phyloP scores from a whole-genome alignment of 1,140 invertebrate species.

The Spodoptera litura region DNA sequence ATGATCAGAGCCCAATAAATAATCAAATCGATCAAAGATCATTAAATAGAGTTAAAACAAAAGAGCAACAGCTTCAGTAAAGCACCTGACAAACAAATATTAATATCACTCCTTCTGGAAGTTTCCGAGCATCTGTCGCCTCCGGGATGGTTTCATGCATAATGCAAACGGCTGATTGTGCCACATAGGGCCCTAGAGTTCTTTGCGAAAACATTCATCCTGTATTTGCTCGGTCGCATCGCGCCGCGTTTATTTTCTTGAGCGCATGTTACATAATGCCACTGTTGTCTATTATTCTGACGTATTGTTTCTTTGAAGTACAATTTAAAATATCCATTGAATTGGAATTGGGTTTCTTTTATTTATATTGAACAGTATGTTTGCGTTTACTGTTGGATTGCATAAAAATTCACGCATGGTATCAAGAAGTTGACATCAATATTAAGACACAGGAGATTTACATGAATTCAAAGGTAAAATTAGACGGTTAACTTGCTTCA shows the following conservation, averaged over 20 bases:
- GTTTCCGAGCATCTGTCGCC: slow-evolving; percentile 70
- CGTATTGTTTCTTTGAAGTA: slow-evolving; percentile 10
- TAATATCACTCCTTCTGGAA: slow-evolving; percentile 67
- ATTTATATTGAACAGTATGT: no score
- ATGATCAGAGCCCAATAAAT: no score
- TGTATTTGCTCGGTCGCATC: slow-evolving; percentile 63
- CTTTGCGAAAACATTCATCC: slow-evolving; percentile 70
- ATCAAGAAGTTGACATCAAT: no score
- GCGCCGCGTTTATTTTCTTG: slow-evolving; percentile 61
- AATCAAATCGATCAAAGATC: no score
- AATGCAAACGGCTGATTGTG: slow-evolving; percentile 77
- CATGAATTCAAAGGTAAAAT: no score
- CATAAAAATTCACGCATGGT: no score
- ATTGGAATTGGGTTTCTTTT: no score
- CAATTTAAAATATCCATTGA: not conserved
- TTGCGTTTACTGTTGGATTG: no score
- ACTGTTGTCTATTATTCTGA: slow-evolving; percentile 31
- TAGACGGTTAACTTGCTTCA: no score
- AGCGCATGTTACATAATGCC: slow-evolving; percentile 58
- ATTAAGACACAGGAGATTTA: no score
- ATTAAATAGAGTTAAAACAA: not conserved
- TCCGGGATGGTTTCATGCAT: slow-evolving; percentile 73
- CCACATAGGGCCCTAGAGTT: slow-evolving; percentile 66
- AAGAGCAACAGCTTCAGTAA: slow-evolving; percentile 51
- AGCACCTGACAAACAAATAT: slow-evolving; percentile 66